Conservation (phyloP, 2,113 vertebrate species). For the Carassius gibelio region DNA sequence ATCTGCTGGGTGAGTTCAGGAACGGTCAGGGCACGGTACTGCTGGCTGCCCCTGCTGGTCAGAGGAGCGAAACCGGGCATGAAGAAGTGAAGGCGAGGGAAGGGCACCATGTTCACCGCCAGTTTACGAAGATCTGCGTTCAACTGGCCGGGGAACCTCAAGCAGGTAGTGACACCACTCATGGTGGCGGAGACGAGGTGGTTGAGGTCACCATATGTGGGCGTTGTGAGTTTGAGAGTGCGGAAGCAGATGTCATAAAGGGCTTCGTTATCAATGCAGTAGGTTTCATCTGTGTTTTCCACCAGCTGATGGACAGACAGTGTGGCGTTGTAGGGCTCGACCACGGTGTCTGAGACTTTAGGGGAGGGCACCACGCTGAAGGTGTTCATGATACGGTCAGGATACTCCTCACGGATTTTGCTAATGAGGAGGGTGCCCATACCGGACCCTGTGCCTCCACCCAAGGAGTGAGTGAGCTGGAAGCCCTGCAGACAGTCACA, state of each 20-base stretch:
- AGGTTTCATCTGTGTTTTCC: constrained; percentile 68
- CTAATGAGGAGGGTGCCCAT: constrained; percentile 61
- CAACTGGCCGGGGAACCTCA: constrained; percentile 61
- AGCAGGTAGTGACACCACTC: constrained; percentile 59
- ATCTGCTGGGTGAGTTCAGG: constrained; percentile 84
- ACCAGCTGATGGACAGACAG: constrained; percentile 61
- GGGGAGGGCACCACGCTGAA: constrained; percentile 66
- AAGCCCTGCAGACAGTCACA: constrained; percentile 59
- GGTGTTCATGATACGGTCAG: constrained; percentile 61
- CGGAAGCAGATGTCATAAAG: constrained; percentile 84
- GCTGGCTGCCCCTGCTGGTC: constrained; percentile 82
- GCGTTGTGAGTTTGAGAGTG: constrained; percentile 80
- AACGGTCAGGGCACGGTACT: constrained; percentile 79
- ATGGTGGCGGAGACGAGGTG: constrained; percentile 60
- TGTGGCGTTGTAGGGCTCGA: constrained; percentile 60
- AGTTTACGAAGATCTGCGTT: constrained; percentile 61
- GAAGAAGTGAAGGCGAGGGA: constrained; percentile 83
- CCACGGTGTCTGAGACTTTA: constrained; percentile 81
- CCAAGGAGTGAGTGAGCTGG: constrained; percentile 62
- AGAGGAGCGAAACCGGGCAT: constrained; percentile 82
- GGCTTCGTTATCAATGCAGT: constrained; percentile 82
- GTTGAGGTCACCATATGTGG: constrained; percentile 74
- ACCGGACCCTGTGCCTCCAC: constrained; percentile 64
- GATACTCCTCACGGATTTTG: constrained; percentile 62
- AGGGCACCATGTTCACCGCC: constrained; percentile 61